Conservation (phyloP, 2,113 vertebrate genomes). For the Ctenomys sociabilis region DNA sequence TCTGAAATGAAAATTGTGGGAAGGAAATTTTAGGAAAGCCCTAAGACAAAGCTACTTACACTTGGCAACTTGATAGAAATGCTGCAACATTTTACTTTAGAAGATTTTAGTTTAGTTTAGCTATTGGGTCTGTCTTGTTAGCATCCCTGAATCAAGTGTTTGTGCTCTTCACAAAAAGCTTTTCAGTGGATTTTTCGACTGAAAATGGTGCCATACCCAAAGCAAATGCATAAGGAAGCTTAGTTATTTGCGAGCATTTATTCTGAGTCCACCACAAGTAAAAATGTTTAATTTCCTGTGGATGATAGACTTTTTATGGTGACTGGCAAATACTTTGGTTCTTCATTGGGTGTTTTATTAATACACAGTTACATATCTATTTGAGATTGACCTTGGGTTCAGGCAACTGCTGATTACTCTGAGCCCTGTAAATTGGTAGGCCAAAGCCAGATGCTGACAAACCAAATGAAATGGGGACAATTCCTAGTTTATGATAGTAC, state of each 20-base stretch:
- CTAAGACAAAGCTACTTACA: conserved; percentile 25
- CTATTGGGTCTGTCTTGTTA: conserved; percentile 1
- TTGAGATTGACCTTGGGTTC: conserved; percentile 46
- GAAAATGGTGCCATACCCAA: neutral
- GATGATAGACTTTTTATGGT: conserved; percentile 52
- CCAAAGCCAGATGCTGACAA: conserved; percentile 40
- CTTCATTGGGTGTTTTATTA: conserved; percentile 74
- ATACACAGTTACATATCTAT: conserved; percentile 55
- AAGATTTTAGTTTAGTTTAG: neutral
- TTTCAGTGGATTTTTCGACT: conserved; percentile 45
- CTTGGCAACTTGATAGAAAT: conserved; percentile 33
- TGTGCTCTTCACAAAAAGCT: conserved; percentile 57
- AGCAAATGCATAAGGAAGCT: conserved; percentile 14
- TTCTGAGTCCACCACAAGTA: conserved; percentile 32
- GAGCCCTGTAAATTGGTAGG: neutral
- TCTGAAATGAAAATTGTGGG: conserved; percentile 66
- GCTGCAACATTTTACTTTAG: neutral
- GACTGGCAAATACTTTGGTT: conserved; percentile 55
- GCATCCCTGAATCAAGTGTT: conserved; percentile 17
- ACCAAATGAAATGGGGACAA: neutral
- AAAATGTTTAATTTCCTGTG: conserved; percentile 78
- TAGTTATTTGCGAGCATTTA: conserved; percentile 13
- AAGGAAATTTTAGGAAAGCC: neutral
- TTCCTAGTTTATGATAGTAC: neutral
- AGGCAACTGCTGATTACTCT: neutral